These are phyloP conservation scores for Scelioninae gen. 2 DNA, from an alignment of 2,888 invertebrate genomes.

Conservation along the genomic window DNA sequence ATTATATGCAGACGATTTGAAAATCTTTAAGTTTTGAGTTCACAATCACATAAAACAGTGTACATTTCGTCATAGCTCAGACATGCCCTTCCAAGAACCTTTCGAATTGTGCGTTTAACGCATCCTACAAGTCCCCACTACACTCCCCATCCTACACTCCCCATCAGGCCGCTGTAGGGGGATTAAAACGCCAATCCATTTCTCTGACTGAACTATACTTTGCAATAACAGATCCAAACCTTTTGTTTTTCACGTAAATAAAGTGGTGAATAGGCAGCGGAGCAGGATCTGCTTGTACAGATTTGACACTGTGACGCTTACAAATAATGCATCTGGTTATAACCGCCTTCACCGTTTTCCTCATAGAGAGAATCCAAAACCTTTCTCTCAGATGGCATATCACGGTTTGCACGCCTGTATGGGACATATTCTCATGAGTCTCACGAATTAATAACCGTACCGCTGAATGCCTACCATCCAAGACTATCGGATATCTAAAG, in stretches of 20 bases:
- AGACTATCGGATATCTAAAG: conserved; percentile 63
- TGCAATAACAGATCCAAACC: conserved; percentile 64
- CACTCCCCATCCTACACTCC: conserved; percentile 75
- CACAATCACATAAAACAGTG: conserved; percentile 65
- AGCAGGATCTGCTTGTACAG: conserved; percentile 55
- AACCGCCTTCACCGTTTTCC: conserved; percentile 43
- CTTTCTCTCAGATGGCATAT: conserved; percentile 56
- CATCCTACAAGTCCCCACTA: conserved; percentile 71
- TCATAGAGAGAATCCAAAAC: too few species aligned
- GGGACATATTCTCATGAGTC: conserved; percentile 56
- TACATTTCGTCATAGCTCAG: conserved; percentile 65
- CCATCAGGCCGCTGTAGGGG: conserved; percentile 73
- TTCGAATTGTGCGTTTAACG: conserved; percentile 70
- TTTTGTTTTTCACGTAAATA: conserved; percentile 61
- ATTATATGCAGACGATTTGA: too few species aligned
- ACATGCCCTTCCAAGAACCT: conserved; percentile 68
- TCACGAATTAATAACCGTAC: conserved; percentile 60
- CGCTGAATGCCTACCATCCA: conserved; percentile 61
- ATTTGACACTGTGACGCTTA: conserved; percentile 59
- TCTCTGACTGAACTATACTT: conserved; percentile 49
- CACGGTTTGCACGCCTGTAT: conserved; percentile 57
- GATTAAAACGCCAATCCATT: conserved; percentile 70
- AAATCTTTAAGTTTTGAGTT: too few species aligned
- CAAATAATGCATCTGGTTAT: conserved; percentile 51
- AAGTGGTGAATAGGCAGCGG: conserved; percentile 68